Percentiles rank a stretch among this genome's conserved stretches.
Conservation (phyloP, 2,113 vertebrate genomes). For the Narcine bancroftii region DNA sequence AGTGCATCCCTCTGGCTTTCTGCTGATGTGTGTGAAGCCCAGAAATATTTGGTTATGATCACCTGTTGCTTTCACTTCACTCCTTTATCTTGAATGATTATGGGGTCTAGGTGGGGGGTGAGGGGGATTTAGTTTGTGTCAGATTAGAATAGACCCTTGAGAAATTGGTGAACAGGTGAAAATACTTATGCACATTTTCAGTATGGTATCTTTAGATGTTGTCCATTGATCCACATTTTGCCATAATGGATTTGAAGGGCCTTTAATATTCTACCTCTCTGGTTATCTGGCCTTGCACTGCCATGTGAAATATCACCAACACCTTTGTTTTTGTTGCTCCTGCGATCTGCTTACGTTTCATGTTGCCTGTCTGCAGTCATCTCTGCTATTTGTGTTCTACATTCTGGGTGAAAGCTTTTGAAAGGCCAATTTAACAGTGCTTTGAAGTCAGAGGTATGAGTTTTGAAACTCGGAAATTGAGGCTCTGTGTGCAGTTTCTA, state of each 20-base stretch:
- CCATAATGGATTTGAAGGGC: not conserved
- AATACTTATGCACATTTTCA: not conserved
- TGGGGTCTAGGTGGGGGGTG: not conserved
- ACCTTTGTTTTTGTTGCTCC: not conserved
- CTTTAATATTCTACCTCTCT: slow-evolving; percentile 12
- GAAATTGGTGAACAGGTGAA: not conserved
- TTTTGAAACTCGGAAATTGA: not conserved
- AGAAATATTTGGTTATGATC: not conserved
- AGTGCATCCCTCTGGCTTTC: not conserved
- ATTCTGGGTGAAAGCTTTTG: not conserved
- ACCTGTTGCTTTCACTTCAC: not conserved
- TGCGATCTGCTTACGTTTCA: not conserved
- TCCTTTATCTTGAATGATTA: not conserved
- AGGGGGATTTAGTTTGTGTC: not conserved
- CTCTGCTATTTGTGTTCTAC: not conserved
- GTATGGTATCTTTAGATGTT: not conserved
- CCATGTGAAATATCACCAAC: not conserved
- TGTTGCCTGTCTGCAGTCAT: not conserved
- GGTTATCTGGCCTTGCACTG: not conserved
- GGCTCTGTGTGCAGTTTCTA: not conserved
- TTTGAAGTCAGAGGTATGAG: not conserved
- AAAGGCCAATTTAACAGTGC: not conserved
- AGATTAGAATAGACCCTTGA: not conserved
- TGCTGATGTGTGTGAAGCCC: not conserved
- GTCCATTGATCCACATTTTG: not conserved